Conservation (phyloP, 2,888 invertebrate genomes). For the Drosophila atripex region DNA sequence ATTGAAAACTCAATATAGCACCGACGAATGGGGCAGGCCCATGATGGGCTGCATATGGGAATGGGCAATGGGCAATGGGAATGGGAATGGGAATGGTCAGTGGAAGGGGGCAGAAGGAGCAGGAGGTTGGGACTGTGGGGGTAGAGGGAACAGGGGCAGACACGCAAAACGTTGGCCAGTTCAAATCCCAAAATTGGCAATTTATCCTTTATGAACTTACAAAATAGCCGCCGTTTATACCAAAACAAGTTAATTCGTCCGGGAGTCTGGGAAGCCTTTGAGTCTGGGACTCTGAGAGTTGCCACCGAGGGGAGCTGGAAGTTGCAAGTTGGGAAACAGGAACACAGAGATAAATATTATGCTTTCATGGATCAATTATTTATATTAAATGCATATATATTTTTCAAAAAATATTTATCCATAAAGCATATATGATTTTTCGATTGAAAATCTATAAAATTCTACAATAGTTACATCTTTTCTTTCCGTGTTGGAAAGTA, state of each 20-base stretch:
- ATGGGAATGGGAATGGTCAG: conserved; percentile 27
- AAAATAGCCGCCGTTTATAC: conserved; percentile 82
- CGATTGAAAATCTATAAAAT: neutral
- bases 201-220: conserved; percentile 82
- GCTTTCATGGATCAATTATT: neutral
- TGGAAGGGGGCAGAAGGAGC: neutral
- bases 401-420: neutral
- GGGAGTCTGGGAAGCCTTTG: conserved; percentile 27
- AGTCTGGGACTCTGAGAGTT: conserved; percentile 17
- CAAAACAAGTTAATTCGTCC: conserved; percentile 82
- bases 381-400: neutral
- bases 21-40: conserved; percentile 53
- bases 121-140: neutral
- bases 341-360: conserved; percentile 1
- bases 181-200: conserved; percentile 82
- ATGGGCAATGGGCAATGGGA: too few relatives aligned
- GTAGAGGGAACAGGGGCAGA: conserved; percentile 45
- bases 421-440: too few relatives aligned
- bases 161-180: conserved; percentile 79
- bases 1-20: conserved; percentile 82
- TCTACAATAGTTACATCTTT: neutral
- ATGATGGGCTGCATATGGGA: conserved; percentile 50
- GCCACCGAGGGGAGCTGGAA: conserved; percentile 28
- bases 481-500: conserved; percentile 22
- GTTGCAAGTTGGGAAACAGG: conserved; percentile 42